Evolutionary conservation across 2,113 vertebrate species (phyloP).

Genomic region (Vanacampus margaritifer): DNA sequence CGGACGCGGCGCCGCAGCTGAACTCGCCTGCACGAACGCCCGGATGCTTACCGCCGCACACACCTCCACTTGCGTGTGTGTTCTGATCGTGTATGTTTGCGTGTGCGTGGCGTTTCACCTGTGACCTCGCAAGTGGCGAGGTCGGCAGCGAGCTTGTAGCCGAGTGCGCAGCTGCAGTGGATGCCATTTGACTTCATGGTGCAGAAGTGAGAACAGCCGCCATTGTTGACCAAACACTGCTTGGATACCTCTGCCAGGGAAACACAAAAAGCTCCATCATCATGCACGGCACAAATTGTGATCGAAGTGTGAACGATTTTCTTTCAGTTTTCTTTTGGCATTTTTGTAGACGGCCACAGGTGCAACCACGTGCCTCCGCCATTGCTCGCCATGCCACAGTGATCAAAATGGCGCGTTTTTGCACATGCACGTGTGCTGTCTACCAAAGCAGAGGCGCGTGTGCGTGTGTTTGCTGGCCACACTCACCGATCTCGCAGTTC

Average conservation of each 20-base stretch:
- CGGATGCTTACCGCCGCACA: too few species aligned
- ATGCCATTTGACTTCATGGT: conserved; percentile 41
- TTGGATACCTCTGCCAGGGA: conserved; percentile 70
- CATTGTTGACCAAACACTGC: conserved; percentile 77
- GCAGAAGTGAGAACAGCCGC: conserved; percentile 89
- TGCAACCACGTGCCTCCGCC: too few species aligned
- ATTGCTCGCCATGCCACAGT: too few species aligned
- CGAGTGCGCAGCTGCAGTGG: conserved; percentile 78
- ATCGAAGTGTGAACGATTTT: too few species aligned
- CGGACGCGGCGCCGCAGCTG: conserved; percentile 20
- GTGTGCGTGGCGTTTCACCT: conserved; percentile 66
- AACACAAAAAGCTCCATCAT: neutral
- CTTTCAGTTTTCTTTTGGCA: too few species aligned
- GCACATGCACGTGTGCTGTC: too few species aligned
- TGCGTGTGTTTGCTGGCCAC: too few species aligned
- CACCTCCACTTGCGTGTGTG: neutral
- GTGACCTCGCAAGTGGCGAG: conserved; percentile 75
- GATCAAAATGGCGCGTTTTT: too few species aligned
- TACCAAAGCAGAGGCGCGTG: neutral
- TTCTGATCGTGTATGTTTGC: neutral
- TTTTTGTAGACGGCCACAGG: too few species aligned
- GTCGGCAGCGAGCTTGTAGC: conserved; percentile 78
- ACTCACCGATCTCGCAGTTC: conserved; percentile 90
- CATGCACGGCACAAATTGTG: too few species aligned
- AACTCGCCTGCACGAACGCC: neutral